Evolutionary conservation across 2,113 vertebrate genomes (phyloP), one percentile per base, ranked within the genome.

Genomic region (Lepisosteus oculatus): DNA sequence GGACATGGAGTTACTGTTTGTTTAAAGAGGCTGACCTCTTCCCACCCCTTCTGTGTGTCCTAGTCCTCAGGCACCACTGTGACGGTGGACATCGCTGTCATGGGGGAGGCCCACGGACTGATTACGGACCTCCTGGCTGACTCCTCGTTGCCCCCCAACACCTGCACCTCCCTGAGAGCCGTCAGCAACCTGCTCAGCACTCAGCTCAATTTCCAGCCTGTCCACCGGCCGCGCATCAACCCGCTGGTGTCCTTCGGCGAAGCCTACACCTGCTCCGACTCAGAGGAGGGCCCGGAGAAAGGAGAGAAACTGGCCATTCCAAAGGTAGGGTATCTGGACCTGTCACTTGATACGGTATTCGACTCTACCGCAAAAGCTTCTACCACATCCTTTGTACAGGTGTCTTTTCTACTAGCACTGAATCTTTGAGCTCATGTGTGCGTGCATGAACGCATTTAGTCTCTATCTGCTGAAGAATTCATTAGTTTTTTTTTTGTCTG

Each of bases 51-150:
- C 47, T 51, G 5, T 51, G 5, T 51, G 47, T 51, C 5, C 11
- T 63, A 99, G 97, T 96, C 93, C 12, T 96, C 96, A 74, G 96
- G 97, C 78, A 98, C 96, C 86, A 97, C 93, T 13, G 94, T 99
- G 76, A 94, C 91, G 9, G 97, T 99, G 88, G 97, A 99, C 68
- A 97, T 99, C 0, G 95, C 96, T 0, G 95, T 99, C 81, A 99
- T 99, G 97, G 97, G 97, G 6, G 97, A 99, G 78, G 97, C 97
- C 0, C 97, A 99, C 0, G 97, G 97, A 8, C 94, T 99, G 68
- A 98, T 99, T 78, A 94, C 95, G 0, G 97, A 99, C 84, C 94
- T 99, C 15, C 85, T 99, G 79, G 97, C 97, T 0, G 97, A 99
- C 78, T 94, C 97, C 6, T 96, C 95, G 0, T 86, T 99, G 77